Conservation (phyloP, 2,888 invertebrate genomes). For the Troilus luridus region DNA sequence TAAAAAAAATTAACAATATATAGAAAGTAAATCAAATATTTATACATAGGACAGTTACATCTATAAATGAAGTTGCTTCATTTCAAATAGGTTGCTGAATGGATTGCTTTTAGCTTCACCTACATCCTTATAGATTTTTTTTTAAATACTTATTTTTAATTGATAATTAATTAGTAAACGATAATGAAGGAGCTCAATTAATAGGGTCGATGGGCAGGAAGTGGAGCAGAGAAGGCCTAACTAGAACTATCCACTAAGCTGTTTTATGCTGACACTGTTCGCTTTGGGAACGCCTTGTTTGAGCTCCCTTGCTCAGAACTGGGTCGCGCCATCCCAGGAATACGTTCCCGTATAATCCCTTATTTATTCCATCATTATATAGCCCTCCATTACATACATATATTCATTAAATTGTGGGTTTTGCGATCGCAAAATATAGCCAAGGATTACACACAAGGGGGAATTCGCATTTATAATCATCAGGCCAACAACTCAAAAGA, state of each 20-base stretch:
- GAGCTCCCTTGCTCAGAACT: neutral
- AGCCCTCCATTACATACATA: neutral
- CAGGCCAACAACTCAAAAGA: no score
- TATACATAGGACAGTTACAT: neutral
- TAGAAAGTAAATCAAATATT: neutral
- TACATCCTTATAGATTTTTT: no score
- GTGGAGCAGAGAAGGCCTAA: neutral
- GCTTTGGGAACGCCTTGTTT: neutral
- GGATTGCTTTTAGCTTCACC: no score
- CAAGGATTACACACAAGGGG: neutral
- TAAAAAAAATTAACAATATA: no score
- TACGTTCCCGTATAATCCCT: neutral
- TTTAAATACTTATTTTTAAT: no score
- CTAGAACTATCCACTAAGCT: slow-evolving; percentile 36
- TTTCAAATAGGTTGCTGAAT: no score
- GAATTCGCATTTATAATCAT: no score
- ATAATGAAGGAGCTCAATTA: neutral
- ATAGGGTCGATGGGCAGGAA: neutral
- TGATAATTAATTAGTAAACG: neutral
- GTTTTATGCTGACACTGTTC: slow-evolving; percentile 34
- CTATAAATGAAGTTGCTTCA: no score
- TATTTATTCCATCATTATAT: neutral
- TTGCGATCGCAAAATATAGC: neutral
- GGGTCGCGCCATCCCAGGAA: neutral
- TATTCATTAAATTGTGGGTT: slow-evolving; percentile 27